Evolutionary conservation across 2,888 invertebrate species (phyloP).

Genomic region (Mythimna albipuncta): DNA sequence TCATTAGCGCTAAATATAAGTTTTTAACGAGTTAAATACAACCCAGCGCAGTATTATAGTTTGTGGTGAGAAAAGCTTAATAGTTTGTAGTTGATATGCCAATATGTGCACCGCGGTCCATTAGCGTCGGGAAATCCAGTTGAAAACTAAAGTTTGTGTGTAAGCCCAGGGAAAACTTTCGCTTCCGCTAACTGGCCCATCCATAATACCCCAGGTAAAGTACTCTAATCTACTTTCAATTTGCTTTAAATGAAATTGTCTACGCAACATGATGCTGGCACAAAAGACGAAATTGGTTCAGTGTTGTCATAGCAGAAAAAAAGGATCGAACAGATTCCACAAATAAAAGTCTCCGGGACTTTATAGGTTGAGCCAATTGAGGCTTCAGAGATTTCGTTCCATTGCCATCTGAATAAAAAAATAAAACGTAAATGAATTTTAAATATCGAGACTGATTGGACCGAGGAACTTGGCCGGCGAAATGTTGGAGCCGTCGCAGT

Average conservation of each 20-base stretch:
- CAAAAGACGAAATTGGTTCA: constrained; percentile 2
- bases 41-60: constrained; percentile 6
- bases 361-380: constrained; percentile 34
- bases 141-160: constrained; percentile 40
- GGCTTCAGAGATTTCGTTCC: constrained; percentile 31
- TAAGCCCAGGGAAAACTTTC: constrained; percentile 25
- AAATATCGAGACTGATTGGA: constrained; percentile 46
- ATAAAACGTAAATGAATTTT: constrained; percentile 45
- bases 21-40: constrained; percentile 10
- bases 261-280: constrained; percentile 19
- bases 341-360: constrained; percentile 38
- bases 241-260: neutral
- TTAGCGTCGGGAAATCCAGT: constrained; percentile 40
- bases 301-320: constrained; percentile 28
- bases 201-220: constrained; percentile 17
- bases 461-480: constrained; percentile 28
- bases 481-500: constrained; percentile 23
- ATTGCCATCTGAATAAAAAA: constrained; percentile 28
- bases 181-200: neutral
- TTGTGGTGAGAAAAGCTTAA: constrained; percentile 18
- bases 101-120: constrained; percentile 17
- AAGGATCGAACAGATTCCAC: constrained; percentile 22
- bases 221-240: constrained; percentile 16
- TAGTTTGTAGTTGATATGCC: constrained; percentile 28
- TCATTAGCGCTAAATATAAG: constrained; percentile 25